Conservation (phyloP, 2,888 invertebrate genomes). For the Suillia variegata region DNA sequence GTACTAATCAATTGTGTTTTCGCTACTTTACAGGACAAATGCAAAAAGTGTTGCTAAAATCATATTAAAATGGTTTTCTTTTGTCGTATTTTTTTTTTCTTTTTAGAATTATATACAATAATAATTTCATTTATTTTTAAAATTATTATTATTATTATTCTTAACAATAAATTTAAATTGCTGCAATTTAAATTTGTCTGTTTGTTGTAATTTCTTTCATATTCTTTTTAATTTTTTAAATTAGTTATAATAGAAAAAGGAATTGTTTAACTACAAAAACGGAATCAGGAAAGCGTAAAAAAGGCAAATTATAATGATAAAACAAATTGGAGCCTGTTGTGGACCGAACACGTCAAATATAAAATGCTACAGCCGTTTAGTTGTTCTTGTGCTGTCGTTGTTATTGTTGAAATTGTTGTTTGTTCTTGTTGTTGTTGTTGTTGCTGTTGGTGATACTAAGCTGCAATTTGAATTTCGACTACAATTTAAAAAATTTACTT, state of each 20-base stretch:
- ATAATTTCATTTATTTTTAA: neutral
- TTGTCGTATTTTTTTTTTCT: neutral
- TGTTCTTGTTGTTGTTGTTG: neutral
- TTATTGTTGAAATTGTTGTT: too few relatives aligned
- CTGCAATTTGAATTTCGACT: neutral
- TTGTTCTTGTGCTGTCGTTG: too few relatives aligned
- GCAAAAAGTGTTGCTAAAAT: neutral
- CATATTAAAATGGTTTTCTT: too few relatives aligned
- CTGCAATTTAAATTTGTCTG: neutral
- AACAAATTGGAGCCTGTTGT: neutral
- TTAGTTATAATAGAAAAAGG: neutral
- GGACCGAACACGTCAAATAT: too few relatives aligned
- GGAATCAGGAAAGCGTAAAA: neutral
- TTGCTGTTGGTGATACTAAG: neutral
- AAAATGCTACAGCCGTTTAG: neutral
- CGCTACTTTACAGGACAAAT: too few relatives aligned
- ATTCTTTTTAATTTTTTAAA: neutral
- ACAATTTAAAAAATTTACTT: neutral
- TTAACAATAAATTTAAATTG: constrained; percentile 5
- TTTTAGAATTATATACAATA: neutral
- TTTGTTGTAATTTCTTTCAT: neutral
- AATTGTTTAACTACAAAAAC: neutral
- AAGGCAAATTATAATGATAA: neutral
- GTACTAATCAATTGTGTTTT: too few relatives aligned
- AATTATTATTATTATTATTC: constrained; percentile 1